phyloP scores from a whole-genome alignment of 2,113 vertebrate species.

The Pteruthius melanotis region DNA sequence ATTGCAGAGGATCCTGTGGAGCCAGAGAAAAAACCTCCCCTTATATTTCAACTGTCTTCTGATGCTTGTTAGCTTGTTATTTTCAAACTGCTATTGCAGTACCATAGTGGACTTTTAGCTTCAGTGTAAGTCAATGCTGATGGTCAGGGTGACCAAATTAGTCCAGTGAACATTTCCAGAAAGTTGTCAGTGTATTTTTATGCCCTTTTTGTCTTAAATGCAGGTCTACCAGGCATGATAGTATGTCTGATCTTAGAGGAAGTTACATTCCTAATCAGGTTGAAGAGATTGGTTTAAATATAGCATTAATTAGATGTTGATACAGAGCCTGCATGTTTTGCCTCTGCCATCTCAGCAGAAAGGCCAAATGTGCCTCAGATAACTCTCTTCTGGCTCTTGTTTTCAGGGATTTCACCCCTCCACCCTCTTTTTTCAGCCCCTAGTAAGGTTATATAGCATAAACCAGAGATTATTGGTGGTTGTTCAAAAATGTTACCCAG shows the following conservation, averaged over 20 bases:
- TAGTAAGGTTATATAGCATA: neutral
- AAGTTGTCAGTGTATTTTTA: neutral
- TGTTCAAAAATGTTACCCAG: neutral
- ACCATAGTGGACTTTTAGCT: neutral
- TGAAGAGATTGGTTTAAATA: neutral
- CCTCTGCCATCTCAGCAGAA: neutral
- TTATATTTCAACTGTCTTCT: neutral
- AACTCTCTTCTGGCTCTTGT: neutral
- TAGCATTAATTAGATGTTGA: accelerated
- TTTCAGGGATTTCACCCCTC: neutral
- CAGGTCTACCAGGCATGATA: neutral
- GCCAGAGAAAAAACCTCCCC: neutral
- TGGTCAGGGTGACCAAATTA: neutral
- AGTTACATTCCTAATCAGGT: neutral
- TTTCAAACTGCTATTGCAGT: neutral
- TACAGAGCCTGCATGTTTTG: neutral
- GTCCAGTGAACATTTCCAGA: neutral
- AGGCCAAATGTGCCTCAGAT: neutral
- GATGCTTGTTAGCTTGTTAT: neutral
- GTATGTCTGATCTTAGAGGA: neutral
- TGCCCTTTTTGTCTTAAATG: neutral
- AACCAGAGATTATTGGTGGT: neutral
- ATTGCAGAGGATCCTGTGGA: neutral
- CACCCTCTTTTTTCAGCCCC: neutral
- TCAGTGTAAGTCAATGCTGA: neutral